Evolutionary conservation across 2,113 vertebrate genomes (phyloP).

Genomic region (Speoplatyrhinus poulsoni): DNA sequence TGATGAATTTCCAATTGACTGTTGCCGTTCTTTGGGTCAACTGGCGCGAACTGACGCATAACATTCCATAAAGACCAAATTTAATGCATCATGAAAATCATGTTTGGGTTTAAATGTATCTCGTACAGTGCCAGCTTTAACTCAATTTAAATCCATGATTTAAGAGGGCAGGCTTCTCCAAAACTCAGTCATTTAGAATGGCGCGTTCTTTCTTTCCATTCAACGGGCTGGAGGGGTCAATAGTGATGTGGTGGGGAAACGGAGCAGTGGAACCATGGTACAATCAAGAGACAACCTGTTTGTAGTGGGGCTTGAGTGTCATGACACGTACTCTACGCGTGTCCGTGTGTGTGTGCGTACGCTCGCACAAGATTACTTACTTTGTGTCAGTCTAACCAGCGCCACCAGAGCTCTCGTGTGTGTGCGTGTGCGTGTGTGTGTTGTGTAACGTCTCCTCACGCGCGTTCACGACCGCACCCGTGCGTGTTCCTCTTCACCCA

Average conservation of each 20-base stretch:
- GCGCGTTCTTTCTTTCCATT: conserved; percentile 51
- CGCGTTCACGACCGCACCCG: neutral
- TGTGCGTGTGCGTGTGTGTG: neutral
- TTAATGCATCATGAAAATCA: conserved; percentile 51
- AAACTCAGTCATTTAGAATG: conserved; percentile 14
- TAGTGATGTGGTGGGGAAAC: conserved; percentile 51
- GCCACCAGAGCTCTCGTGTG: conserved; percentile 33
- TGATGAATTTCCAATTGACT: too few relatives aligned
- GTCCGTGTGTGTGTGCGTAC: neutral
- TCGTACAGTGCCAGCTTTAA: conserved; percentile 41
- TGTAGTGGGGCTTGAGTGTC: conserved; percentile 23
- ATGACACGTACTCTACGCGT: conserved; percentile 16
- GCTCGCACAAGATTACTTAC: neutral
- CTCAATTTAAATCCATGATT: conserved; percentile 51
- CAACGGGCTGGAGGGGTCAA: conserved; percentile 52
- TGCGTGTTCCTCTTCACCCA: neutral
- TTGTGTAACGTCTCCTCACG: neutral
- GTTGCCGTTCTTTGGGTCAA: conserved; percentile 29
- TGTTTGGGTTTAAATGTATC: conserved; percentile 40
- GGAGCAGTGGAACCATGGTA: conserved; percentile 36
- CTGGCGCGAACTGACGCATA: conserved; percentile 31
- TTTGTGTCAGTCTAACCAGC: conserved; percentile 38
- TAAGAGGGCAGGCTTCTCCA: conserved; percentile 33
- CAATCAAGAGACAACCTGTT: conserved; percentile 50
- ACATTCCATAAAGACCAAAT: conserved; percentile 35